phyloP scores from a whole-genome alignment of 2,797 vertebrate genomes.

The Phrynocephalus forsythii region DNA sequence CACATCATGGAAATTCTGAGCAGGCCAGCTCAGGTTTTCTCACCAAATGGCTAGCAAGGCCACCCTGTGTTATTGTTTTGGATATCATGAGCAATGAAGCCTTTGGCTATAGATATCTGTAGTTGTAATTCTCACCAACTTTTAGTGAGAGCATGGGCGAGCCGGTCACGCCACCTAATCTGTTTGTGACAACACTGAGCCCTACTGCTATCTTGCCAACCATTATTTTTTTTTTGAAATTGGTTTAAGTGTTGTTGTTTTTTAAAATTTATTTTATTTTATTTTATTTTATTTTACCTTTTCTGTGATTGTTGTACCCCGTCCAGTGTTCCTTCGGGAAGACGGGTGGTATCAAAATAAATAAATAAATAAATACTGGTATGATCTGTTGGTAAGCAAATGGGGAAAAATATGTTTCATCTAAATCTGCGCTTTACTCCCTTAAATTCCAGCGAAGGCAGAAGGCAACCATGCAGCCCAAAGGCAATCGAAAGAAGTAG shows the following conservation, averaged over 20 bases:
- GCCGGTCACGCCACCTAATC: conserved; percentile 62
- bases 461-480: no score
- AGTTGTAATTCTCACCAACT: conserved; percentile 64
- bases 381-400: conserved; percentile 59
- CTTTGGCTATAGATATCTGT: conserved; percentile 31
- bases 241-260: no score
- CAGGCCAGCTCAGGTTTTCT: conserved; percentile 34
- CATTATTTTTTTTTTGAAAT: no score
- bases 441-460: no score
- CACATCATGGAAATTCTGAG: conserved; percentile 33
- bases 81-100: conserved; percentile 48
- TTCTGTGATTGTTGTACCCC: no score
- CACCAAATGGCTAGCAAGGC: conserved; percentile 50
- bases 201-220: not conserved
- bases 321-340: no score
- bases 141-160: conserved; percentile 60
- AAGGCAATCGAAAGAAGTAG: no score
- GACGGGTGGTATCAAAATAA: no score
- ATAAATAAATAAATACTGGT: not conserved
- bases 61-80: conserved; percentile 41
- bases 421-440: conserved; percentile 69
- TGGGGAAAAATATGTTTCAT: conserved; percentile 60
- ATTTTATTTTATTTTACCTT: no score
- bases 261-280: no score
- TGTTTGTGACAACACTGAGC: conserved; percentile 61